Evolutionary conservation across 2,888 invertebrate species (phyloP).

Genomic region (Yponomeuta cagnagella): DNA sequence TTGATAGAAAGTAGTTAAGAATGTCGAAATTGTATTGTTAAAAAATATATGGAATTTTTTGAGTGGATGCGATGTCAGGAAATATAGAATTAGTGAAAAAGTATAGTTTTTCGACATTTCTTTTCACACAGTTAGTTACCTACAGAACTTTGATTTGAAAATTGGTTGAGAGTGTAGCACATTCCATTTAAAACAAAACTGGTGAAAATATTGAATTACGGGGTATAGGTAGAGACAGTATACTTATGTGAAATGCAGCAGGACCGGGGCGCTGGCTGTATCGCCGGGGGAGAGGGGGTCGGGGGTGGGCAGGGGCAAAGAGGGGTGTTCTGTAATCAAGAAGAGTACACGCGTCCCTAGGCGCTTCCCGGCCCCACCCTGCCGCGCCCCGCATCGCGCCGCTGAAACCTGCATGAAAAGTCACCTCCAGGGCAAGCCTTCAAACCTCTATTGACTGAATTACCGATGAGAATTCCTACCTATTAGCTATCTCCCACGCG

Average conservation of each 20-base stretch:
- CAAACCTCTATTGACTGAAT: conserved; percentile 74
- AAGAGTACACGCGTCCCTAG: conserved; percentile 73
- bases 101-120: too few species aligned
- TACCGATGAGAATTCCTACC: conserved; percentile 38
- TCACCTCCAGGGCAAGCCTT: conserved; percentile 65
- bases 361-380: conserved; percentile 40
- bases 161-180: background rate
- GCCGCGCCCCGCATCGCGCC: conserved; percentile 31
- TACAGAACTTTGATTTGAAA: too few species aligned
- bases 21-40: too few species aligned
- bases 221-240: background rate
- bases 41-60: too few species aligned
- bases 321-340: conserved; percentile 71
- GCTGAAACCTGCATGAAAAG: conserved; percentile 29
- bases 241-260: conserved; percentile 29
- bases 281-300: conserved; percentile 31
- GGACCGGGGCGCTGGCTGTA: conserved; percentile 33
- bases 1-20: too few species aligned
- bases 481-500: too few species aligned
- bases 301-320: conserved; percentile 34
- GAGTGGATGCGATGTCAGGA: too few species aligned
- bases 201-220: background rate
- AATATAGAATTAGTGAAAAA: too few species aligned
- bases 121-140: too few species aligned
- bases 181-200: background rate